These are phyloP conservation scores for Sinohyriopsis cumingii DNA, from an alignment of 2,888 invertebrate species.

Conservation along the genomic window DNA sequence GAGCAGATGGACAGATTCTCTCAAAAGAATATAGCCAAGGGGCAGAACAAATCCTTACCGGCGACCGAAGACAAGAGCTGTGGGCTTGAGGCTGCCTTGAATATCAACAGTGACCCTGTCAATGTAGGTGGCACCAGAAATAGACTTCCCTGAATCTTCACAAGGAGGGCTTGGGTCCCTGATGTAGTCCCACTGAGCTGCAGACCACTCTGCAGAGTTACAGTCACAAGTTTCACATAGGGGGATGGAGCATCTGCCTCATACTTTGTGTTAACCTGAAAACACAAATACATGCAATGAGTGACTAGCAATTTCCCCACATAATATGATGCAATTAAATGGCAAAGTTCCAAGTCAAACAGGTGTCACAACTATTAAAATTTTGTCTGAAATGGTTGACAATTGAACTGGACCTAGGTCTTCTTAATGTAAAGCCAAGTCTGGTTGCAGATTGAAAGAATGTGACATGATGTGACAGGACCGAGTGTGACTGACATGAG, in stretches of 20 bases:
- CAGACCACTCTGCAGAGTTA: conserved; percentile 34
- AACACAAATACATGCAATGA: conserved; percentile 2
- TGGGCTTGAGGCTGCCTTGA: conserved; percentile 37
- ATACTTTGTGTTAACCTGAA: conserved; percentile 36
- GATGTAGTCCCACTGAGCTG: conserved; percentile 48
- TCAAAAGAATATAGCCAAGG: background rate
- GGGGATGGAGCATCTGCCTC: conserved; percentile 24
- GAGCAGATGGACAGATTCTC: background rate
- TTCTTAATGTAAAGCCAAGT: too few species aligned
- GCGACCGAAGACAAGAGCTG: conserved; percentile 45
- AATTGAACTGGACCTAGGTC: too few species aligned
- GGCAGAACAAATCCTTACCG: conserved; percentile 28
- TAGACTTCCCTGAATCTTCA: conserved; percentile 39
- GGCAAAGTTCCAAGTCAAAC: background rate
- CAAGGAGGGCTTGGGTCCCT: conserved; percentile 44
- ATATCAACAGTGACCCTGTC: conserved; percentile 41
- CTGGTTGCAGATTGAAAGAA: too few species aligned
- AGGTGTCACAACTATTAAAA: background rate
- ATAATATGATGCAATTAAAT: background rate
- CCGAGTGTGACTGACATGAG: too few species aligned
- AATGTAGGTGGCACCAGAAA: conserved; percentile 51
- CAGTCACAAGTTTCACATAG: conserved; percentile 29
- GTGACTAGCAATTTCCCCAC: background rate
- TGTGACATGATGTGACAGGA: too few species aligned
- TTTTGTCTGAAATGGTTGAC: background rate